Percentiles rank a stretch among this genome's conserved stretches.
phyloP scores from a whole-genome alignment of 2,888 invertebrate genomes.

The Iphiclides podalirius region DNA sequence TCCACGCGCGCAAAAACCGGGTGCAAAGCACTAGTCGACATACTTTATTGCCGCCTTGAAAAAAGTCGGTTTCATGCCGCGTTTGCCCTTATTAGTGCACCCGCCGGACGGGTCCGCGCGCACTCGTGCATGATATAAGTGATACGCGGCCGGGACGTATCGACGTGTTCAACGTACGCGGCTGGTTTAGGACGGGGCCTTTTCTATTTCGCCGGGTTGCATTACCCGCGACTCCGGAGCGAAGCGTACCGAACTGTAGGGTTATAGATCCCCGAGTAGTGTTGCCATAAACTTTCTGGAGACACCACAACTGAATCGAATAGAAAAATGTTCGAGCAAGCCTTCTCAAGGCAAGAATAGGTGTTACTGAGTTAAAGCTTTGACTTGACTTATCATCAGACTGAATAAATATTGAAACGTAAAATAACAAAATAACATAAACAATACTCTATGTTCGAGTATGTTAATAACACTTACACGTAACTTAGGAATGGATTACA shows the following conservation, averaged over 20 bases:
- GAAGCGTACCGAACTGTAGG: conserved; percentile 7
- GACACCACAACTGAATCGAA: too few species aligned
- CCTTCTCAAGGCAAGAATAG: too few species aligned
- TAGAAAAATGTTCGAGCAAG: too few species aligned
- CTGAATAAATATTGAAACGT: too few species aligned
- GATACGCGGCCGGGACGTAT: conserved; percentile 28
- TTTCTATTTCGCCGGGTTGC: conserved; percentile 26
- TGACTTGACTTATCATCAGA: too few species aligned
- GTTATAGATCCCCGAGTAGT: conserved; percentile 4
- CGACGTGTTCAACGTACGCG: conserved; percentile 11
- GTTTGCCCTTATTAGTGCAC: conserved; percentile 63
- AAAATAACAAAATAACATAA: too few species aligned
- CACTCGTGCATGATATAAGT: conserved; percentile 44
- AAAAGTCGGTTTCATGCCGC: conserved; percentile 58
- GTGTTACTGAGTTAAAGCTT: too few species aligned
- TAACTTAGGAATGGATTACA: too few species aligned
- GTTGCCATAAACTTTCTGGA: not conserved
- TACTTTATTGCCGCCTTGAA: conserved; percentile 47
- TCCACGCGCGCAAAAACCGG: conserved; percentile 44
- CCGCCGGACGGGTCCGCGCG: conserved; percentile 42
- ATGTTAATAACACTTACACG: too few species aligned
- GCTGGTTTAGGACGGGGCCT: conserved; percentile 12
- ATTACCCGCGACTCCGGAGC: conserved; percentile 15
- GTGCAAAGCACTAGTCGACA: conserved; percentile 59
- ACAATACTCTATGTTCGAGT: too few species aligned